Evolutionary conservation across 2,113 vertebrate genomes (phyloP), one percentile per base, ranked within the genome.

Genomic region (Xenopus borealis): DNA sequence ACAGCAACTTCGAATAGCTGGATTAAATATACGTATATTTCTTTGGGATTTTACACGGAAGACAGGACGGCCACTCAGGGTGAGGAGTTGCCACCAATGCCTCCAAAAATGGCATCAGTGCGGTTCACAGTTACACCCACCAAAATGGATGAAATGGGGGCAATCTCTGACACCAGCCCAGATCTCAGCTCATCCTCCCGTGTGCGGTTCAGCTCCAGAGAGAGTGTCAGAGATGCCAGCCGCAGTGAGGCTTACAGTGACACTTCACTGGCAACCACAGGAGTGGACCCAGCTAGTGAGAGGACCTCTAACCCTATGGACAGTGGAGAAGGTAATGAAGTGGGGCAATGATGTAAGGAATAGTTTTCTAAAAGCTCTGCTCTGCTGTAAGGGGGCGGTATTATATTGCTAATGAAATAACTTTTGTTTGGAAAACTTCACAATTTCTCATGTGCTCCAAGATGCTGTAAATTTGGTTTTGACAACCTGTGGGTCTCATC

Each of bases 61-160:
- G 33, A 40, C 33, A 40, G 33, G 33, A 40, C 33, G 33, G 33
- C 33, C 33, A 6, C 33, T 40, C 33, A 40, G n/a, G 61, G 53
- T 62, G 69, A 78, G 62, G 75, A 71, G 20, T 62, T 67, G 69
- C 52, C 53, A 45, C 62, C 62, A 59, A 86, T 87, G 85, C 84
- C 82, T 82, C 81, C 80, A 82, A 88, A 85, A 79, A 88, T 88
- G 84, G 81, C 88, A 69, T 94, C 93, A 0, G 94, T 95, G 69
- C 92, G 95, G 77, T 96, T 96, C 86, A 96, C 94, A 5, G 95
- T 96, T 79, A 96, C 94, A 17, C 94, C 95, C 47, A 96, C 92
- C 55, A 95, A 94, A 86, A 93, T 94, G 0, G 95, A 96, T 86
- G 95, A 96, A 82, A 84, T 95, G 75, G 93, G 93, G 0, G 93